Conservation (phyloP, 2,888 invertebrate genomes). For the Coenonympha glycerion region DNA sequence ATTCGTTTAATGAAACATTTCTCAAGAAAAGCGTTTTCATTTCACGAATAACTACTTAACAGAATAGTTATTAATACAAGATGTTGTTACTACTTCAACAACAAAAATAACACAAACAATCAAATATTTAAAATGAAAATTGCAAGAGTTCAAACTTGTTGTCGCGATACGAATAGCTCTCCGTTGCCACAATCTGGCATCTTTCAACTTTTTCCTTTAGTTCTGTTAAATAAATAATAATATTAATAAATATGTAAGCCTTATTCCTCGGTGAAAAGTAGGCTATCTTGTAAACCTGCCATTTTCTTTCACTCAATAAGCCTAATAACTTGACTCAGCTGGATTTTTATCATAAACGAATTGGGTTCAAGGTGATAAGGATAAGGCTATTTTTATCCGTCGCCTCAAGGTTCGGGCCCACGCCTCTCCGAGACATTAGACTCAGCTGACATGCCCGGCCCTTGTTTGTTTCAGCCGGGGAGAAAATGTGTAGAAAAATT, state of each 20-base stretch:
- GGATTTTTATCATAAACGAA: neutral
- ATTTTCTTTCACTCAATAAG: too few relatives aligned
- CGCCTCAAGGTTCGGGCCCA: neutral
- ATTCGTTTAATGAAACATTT: conserved; percentile 23
- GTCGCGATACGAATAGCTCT: neutral
- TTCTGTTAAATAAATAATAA: too few relatives aligned
- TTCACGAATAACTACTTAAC: conserved; percentile 19
- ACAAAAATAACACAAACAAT: too few relatives aligned
- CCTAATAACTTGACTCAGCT: neutral
- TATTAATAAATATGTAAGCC: too few relatives aligned
- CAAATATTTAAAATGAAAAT: neutral
- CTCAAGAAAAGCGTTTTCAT: conserved; percentile 17
- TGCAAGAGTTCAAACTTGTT: neutral
- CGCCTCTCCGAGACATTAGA: neutral
- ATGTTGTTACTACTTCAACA: neutral
- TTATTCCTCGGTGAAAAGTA: too few relatives aligned
- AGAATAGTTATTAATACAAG: conserved; percentile 17
- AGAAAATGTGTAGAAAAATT: neutral
- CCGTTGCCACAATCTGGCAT: too few relatives aligned
- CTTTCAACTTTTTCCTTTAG: too few relatives aligned
- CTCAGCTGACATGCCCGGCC: neutral
- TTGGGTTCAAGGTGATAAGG: neutral
- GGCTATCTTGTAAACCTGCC: too few relatives aligned
- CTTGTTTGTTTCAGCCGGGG: neutral
- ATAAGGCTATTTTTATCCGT: neutral